Evolutionary conservation across 2,888 invertebrate genomes (phyloP).

Genomic region (Serripes groenlandicus): DNA sequence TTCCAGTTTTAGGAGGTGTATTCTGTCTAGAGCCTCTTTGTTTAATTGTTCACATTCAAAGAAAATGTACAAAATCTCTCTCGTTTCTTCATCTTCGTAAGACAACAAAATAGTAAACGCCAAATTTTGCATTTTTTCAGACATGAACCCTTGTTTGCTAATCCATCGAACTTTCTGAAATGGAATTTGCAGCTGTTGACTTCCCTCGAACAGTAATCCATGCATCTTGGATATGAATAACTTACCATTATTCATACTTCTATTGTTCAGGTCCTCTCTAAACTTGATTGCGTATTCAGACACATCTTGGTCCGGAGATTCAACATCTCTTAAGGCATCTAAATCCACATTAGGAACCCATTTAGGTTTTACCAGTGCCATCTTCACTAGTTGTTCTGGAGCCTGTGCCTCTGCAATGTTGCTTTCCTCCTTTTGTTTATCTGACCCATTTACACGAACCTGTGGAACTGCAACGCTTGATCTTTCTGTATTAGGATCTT

Average conservation of each 20-base stretch:
- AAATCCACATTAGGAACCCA: neutral
- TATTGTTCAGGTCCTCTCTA: neutral
- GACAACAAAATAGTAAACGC: neutral
- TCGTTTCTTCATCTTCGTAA: neutral
- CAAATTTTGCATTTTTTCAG: neutral
- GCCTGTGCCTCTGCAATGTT: no score
- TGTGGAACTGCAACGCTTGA: no score
- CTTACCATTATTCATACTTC: neutral
- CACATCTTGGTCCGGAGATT: neutral
- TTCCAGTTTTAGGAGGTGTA: neutral
- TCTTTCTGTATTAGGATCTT: no score
- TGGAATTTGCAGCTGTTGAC: neutral
- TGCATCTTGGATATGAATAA: neutral
- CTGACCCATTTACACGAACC: no score
- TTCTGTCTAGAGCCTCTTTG: neutral
- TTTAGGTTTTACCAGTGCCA: neutral
- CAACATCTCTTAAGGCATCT: neutral
- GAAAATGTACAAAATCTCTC: slow-evolving; percentile 1
- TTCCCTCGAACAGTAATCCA: slow-evolving; percentile 1
- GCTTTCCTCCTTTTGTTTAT: no score
- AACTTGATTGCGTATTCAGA: neutral
- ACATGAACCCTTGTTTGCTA: neutral
- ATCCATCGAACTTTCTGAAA: slow-evolving; percentile 6
- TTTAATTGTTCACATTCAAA: slow-evolving; percentile 3
- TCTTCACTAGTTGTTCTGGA: no score